Percentiles rank a stretch among this genome's conserved stretches.
Conservation (phyloP, 2,888 invertebrate genomes). For the Theretra japonica region DNA sequence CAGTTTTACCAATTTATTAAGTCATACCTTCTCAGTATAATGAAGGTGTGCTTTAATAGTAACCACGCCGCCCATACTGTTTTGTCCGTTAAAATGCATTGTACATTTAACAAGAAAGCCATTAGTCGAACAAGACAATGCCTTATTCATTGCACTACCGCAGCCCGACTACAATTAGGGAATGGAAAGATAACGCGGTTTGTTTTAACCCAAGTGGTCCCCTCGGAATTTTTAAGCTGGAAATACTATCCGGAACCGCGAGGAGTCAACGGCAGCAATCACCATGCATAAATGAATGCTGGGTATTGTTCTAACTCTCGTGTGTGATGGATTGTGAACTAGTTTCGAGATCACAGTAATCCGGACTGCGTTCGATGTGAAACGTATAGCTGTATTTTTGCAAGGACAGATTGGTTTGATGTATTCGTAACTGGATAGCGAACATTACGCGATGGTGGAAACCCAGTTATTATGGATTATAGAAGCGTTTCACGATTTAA, state of each 20-base stretch:
- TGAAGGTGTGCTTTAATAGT: too few species aligned
- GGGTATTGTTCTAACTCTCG: neutral
- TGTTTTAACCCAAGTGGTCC: neutral
- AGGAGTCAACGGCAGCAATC: neutral
- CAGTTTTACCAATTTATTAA: too few species aligned
- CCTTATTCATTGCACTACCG: constrained; percentile 21
- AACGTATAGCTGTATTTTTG: neutral
- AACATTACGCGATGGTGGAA: too few species aligned
- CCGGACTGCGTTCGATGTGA: neutral
- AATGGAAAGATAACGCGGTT: constrained; percentile 1
- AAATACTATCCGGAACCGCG: constrained; percentile 2
- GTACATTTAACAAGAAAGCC: constrained; percentile 12
- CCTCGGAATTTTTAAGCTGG: constrained; percentile 3
- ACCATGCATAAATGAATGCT: neutral
- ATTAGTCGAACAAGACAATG: constrained; percentile 15
- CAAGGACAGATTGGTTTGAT: neutral
- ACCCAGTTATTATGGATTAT: too few species aligned
- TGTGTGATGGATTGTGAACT: neutral
- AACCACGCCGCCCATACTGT: too few species aligned
- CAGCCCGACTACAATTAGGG: constrained; percentile 8
- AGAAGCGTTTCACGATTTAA: too few species aligned
- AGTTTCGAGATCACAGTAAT: neutral
- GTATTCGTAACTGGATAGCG: neutral
- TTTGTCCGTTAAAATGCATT: neutral
- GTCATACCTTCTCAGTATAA: too few species aligned